Evolutionary conservation across 2,888 invertebrate species (phyloP).

Genomic region (Limnephilus lunatus): DNA sequence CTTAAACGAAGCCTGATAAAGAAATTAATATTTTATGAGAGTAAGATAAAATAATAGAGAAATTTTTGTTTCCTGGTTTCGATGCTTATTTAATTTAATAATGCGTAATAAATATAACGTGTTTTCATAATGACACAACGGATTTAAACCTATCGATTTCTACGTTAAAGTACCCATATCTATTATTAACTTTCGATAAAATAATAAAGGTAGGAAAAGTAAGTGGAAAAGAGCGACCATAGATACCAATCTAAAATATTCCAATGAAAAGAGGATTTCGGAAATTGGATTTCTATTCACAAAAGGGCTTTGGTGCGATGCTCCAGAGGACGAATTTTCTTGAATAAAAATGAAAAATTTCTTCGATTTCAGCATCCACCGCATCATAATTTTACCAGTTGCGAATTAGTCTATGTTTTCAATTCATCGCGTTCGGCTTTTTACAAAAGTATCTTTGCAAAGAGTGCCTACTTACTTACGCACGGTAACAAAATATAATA

Average conservation of each 20-base stretch:
- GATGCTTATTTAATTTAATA: background rate
- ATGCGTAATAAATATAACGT: background rate
- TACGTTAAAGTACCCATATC: background rate
- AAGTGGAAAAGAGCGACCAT: background rate
- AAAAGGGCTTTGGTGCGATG: constrained; percentile 41
- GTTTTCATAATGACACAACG: background rate
- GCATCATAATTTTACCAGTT: constrained; percentile 27
- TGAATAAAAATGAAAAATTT: constrained; percentile 53
- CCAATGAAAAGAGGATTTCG: constrained; percentile 55
- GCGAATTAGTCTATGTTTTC: constrained; percentile 25
- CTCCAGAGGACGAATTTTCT: constrained; percentile 48
- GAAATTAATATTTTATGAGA: background rate
- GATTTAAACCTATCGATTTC: background rate
- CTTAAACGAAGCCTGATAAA: background rate
- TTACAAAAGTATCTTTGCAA: background rate
- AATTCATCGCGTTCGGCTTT: constrained; percentile 29
- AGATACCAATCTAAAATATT: constrained; percentile 51
- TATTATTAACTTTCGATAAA: background rate
- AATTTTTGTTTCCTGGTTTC: background rate
- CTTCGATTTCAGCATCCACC: constrained; percentile 30
- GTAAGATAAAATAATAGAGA: background rate
- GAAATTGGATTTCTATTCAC: constrained; percentile 54
- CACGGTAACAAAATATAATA: background rate
- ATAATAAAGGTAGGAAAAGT: background rate
- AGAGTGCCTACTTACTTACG: background rate